Percentiles rank a stretch among this genome's conserved stretches.
Conservation (phyloP, 2,113 vertebrate species). For the Rutilus rutilus region DNA sequence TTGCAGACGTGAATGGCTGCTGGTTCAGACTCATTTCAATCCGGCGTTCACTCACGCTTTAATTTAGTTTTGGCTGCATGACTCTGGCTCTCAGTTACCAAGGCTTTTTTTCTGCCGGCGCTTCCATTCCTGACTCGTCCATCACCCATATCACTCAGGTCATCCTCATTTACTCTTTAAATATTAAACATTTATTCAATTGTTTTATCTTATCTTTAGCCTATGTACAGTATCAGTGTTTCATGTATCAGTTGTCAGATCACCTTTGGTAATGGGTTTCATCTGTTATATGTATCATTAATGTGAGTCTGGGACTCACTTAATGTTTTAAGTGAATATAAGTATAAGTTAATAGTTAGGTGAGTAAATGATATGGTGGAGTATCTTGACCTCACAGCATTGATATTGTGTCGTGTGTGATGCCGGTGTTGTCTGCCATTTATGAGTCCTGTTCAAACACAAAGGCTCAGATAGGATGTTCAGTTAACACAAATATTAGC, state of each 20-base stretch:
- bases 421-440: slow-evolving; percentile 9
- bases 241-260: not conserved
- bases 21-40: slow-evolving; percentile 5
- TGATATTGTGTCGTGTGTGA: not conserved
- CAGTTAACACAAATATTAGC: slow-evolving; percentile 35
- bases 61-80: not conserved
- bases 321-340: too few relatives aligned
- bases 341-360: not conserved
- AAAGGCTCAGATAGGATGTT: slow-evolving; percentile 6
- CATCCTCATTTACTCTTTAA: not conserved
- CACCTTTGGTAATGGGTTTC: not conserved
- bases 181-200: not conserved
- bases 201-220: not conserved
- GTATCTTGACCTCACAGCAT: not conserved
- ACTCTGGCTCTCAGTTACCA: not conserved
- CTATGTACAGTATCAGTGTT: not conserved
- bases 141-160: not conserved
- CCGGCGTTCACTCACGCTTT: not conserved
- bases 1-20: not conserved
- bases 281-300: too few relatives aligned
- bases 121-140: not conserved
- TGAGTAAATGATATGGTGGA: not conserved
- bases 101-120: not conserved
- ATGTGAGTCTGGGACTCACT: too few relatives aligned
- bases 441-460: slow-evolving; percentile 28